Conservation (phyloP, 2,797 vertebrate species). For the Microchirus variegatus region DNA sequence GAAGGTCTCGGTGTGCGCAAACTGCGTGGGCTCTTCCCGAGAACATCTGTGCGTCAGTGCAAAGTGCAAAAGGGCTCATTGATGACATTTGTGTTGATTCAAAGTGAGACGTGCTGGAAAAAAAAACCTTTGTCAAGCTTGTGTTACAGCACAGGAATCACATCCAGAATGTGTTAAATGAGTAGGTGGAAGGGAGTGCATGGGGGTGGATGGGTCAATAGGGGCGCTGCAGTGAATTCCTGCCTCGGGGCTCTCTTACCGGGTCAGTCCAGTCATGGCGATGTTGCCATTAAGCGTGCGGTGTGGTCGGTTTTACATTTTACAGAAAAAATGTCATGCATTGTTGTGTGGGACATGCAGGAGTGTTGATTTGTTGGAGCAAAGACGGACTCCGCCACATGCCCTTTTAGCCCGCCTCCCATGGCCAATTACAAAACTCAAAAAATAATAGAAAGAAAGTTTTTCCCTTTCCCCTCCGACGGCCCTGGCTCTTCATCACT, state of each 20-base stretch:
- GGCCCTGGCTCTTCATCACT: slow-evolving; percentile 61
- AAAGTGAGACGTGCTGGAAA: too few relatives aligned
- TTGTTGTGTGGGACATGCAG: not conserved
- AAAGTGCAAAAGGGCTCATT: too few relatives aligned
- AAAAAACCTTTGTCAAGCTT: too few relatives aligned
- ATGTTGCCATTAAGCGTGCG: not conserved
- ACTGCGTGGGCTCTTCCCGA: not conserved
- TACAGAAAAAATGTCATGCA: too few relatives aligned
- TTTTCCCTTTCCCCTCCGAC: slow-evolving; percentile 49
- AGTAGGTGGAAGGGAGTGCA: not conserved
- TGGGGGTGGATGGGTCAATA: not conserved
- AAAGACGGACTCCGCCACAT: slow-evolving; percentile 23
- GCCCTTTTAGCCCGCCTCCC: slow-evolving; percentile 28
- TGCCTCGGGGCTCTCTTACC: not conserved
- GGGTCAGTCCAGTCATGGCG: not conserved
- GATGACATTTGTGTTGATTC: too few relatives aligned
- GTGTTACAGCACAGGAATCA: too few relatives aligned
- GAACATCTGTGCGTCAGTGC: too few relatives aligned
- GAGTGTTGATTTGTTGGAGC: slow-evolving; percentile 25
- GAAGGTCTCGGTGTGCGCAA: not conserved
- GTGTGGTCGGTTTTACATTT: too few relatives aligned
- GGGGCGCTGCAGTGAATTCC: not conserved
- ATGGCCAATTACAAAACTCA: slow-evolving; percentile 46
- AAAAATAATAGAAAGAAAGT: slow-evolving; percentile 52
- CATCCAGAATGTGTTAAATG: not conserved